These are phyloP conservation scores for Pocillopora meandrina DNA, from an alignment of 92 coral and sea anemone species.

Conservation along the genomic window DNA sequence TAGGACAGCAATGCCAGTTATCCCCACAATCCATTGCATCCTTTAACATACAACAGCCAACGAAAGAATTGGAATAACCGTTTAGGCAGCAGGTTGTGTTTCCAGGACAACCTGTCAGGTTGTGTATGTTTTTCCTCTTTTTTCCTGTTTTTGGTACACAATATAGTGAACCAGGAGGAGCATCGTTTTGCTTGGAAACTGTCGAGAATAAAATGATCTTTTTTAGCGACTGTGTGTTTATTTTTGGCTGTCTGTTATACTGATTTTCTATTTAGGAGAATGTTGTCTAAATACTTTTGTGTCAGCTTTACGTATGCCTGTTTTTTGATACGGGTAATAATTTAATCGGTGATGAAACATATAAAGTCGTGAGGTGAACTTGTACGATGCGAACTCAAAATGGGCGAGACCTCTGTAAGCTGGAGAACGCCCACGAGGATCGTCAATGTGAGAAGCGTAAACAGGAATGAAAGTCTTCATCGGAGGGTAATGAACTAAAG, in stretches of 20 bases:
- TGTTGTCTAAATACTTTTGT: no score
- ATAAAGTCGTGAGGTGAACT: no score
- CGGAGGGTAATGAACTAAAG: neutral
- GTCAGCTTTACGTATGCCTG: no score
- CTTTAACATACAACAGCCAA: conserved; percentile 72
- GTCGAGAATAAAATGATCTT: neutral
- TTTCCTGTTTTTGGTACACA: conserved; percentile 13
- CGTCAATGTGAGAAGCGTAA: no score
- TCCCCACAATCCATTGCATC: conserved; percentile 74
- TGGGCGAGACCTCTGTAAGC: no score
- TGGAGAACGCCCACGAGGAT: no score
- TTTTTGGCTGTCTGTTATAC: neutral
- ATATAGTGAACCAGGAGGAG: conserved; percentile 2
- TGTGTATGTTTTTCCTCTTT: neutral
- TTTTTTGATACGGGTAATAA: no score
- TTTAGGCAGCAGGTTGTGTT: conserved; percentile 64
- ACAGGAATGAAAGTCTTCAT: no score
- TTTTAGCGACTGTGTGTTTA: neutral
- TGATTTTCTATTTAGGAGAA: no score
- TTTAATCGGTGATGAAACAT: no score
- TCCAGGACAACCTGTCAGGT: conserved; percentile 63
- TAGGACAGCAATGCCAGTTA: conserved; percentile 81
- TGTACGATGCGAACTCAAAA: no score
- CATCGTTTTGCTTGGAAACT: neutral
- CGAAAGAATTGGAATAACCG: conserved; percentile 50